phyloP scores from a whole-genome alignment of 2,797 vertebrate genomes.

The Protosalanx chinensis region DNA sequence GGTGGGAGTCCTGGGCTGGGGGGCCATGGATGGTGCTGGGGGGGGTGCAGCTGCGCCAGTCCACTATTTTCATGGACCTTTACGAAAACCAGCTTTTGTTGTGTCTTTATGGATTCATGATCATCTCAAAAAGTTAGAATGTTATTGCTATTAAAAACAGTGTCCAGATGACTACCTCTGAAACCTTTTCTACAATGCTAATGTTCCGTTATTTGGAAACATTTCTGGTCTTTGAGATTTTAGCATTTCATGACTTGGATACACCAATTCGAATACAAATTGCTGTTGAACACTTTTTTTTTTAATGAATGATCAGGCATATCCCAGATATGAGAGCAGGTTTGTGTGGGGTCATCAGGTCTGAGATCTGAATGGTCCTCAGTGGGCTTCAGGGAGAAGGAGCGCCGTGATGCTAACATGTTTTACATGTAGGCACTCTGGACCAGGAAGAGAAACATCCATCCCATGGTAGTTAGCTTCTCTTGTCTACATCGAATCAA shows the following conservation, averaged over 20 bases:
- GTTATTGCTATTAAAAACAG: no score
- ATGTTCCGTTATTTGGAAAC: no score
- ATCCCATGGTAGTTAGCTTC: slow-evolving; percentile 15
- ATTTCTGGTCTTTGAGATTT: no score
- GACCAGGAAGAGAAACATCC: not conserved
- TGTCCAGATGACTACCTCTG: no score
- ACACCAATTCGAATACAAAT: no score
- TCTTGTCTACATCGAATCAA: slow-evolving; percentile 16
- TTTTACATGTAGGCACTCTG: not conserved
- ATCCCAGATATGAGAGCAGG: not conserved
- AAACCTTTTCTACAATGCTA: no score
- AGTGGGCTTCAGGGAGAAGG: not conserved
- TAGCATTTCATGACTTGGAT: no score
- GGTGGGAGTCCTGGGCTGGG: not conserved
- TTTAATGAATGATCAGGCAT: no score
- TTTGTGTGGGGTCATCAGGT: not conserved
- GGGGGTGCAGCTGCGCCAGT: not conserved
- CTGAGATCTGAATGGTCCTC: not conserved
- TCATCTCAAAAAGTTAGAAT: no score
- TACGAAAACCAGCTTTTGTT: not conserved
- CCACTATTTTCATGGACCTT: not conserved
- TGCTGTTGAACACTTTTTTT: no score
- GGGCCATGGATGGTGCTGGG: slow-evolving; percentile 14
- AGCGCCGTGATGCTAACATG: not conserved
- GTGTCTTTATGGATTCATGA: not conserved